Conservation (phyloP, 1,140 invertebrate genomes). For the Rhagoletis zephyria region DNA sequence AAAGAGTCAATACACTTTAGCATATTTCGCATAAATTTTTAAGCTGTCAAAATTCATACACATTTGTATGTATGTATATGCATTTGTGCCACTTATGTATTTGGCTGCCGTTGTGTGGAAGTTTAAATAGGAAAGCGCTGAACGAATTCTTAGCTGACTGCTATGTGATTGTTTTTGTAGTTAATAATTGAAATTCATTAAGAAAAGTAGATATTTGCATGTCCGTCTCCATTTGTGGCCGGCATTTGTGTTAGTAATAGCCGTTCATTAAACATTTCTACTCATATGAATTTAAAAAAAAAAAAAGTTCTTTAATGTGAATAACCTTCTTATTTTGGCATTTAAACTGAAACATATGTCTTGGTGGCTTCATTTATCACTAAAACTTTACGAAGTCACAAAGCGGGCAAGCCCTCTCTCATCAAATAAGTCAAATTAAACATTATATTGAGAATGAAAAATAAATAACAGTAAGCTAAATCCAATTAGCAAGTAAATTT, state of each 20-base stretch:
- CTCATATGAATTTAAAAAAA: neutral
- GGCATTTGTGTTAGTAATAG: neutral
- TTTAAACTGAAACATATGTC: too few species aligned
- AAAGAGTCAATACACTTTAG: too few species aligned
- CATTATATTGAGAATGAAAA: too few species aligned
- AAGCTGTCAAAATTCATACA: neutral
- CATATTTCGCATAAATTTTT: neutral
- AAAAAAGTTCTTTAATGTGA: neutral
- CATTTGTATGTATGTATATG: neutral
- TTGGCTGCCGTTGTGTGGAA: neutral
- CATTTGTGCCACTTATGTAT: neutral
- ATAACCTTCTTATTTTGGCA: too few species aligned
- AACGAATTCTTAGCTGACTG: neutral
- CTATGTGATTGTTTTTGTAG: neutral
- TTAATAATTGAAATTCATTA: slow-evolving; percentile 30
- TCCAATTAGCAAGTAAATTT: too few species aligned
- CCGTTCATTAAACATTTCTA: neutral
- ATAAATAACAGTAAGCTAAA: too few species aligned
- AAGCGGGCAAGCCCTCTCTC: too few species aligned
- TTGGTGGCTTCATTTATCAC: too few species aligned
- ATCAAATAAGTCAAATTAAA: too few species aligned
- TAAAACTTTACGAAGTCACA: too few species aligned
- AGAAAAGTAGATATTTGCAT: slow-evolving; percentile 1
- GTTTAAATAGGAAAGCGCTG: neutral
- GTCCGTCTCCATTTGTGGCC: slow-evolving; percentile 11